These are phyloP conservation scores for Scarus forsteni DNA, from an alignment of 2,797 vertebrate species.

Conservation along the genomic window DNA sequence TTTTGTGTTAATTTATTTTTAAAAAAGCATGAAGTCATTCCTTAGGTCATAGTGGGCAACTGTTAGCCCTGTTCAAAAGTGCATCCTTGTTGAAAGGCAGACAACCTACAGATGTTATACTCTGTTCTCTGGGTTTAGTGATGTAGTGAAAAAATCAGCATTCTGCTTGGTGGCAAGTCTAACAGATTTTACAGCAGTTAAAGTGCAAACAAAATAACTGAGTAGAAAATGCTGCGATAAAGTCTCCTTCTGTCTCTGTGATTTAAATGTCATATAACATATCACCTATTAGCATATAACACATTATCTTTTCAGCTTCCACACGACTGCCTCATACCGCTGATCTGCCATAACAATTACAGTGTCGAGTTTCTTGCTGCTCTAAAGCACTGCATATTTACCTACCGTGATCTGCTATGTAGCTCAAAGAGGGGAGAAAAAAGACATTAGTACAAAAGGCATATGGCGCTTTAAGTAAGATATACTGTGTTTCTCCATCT, in stretches of 20 bases:
- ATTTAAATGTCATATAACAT: slow-evolving; percentile 18
- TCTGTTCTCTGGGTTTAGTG: background rate
- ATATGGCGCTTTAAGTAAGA: slow-evolving; percentile 33
- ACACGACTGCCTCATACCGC: background rate
- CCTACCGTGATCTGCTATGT: slow-evolving; percentile 17
- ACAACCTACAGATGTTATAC: too few relatives aligned
- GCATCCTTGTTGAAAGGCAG: too few relatives aligned
- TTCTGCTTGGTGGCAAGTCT: background rate
- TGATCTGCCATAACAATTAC: slow-evolving; percentile 28
- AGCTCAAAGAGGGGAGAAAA: slow-evolving; percentile 40
- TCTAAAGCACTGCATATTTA: slow-evolving; percentile 1
- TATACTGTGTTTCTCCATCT: slow-evolving; percentile 25
- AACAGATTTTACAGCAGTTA: background rate
- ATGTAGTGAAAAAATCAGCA: background rate
- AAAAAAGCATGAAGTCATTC: too few relatives aligned
- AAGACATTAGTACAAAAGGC: slow-evolving; percentile 40
- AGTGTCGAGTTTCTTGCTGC: slow-evolving; percentile 14
- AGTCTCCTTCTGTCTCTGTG: background rate
- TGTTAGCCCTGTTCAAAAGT: too few relatives aligned
- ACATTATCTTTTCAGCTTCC: slow-evolving; percentile 24
- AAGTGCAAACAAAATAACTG: slow-evolving; percentile 1
- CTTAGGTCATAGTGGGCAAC: too few relatives aligned
- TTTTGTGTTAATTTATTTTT: too few relatives aligned
- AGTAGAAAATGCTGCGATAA: background rate
- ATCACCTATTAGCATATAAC: slow-evolving; percentile 14